phyloP scores from a whole-genome alignment of 2,888 invertebrate genomes.

The Cactoblastis cactorum region DNA sequence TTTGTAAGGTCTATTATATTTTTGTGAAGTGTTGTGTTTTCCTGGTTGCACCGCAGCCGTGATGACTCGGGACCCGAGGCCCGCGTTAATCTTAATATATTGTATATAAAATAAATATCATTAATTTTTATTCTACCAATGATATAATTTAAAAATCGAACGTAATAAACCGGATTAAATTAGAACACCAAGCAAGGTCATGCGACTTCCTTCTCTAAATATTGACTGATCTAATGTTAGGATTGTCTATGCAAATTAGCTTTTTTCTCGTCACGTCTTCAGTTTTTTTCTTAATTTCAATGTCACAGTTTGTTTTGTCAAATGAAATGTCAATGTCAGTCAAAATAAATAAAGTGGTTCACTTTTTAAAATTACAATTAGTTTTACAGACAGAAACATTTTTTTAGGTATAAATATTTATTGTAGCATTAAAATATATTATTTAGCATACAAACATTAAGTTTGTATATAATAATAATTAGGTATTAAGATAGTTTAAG shows the following conservation, averaged over 20 bases:
- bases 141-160: too few species aligned
- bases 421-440: too few species aligned
- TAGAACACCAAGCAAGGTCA: not conserved
- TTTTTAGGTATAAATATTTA: not conserved
- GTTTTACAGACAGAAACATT: not conserved
- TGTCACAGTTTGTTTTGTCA: not conserved
- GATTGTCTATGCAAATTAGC: slow-evolving; percentile 3
- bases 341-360: not conserved
- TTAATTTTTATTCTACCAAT: too few species aligned
- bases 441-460: too few species aligned
- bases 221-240: not conserved
- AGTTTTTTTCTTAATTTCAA: slow-evolving; percentile 1
- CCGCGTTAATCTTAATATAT: too few species aligned
- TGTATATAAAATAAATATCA: too few species aligned
- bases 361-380: not conserved
- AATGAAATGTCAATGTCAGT: not conserved
- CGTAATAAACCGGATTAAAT: not conserved
- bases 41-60: too few species aligned
- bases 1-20: too few species aligned
- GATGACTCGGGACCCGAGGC: too few species aligned
- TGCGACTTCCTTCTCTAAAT: not conserved
- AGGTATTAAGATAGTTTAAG: too few species aligned
- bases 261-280: slow-evolving; percentile 1
- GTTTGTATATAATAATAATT: too few species aligned
- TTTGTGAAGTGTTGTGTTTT: too few species aligned